Percentiles rank a stretch among this genome's conserved stretches.
Evolutionary conservation across 2,888 invertebrate species (phyloP).

Genomic region (Autographa pulchrina): DNA sequence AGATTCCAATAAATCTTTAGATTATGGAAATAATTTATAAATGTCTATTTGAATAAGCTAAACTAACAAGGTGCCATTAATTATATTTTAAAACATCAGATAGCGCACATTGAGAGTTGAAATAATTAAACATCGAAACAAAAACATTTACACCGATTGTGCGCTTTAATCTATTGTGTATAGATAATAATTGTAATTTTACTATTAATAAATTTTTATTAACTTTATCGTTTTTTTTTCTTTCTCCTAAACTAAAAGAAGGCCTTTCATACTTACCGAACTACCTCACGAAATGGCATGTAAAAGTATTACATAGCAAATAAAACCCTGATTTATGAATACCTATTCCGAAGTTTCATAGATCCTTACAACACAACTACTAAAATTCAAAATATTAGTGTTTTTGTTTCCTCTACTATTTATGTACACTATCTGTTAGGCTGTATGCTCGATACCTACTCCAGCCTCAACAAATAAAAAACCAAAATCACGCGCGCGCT

Average conservation of each 20-base stretch:
- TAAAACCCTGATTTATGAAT: too few species aligned
- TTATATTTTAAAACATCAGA: constrained; percentile 67
- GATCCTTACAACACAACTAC: too few species aligned
- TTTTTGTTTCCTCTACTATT: too few species aligned
- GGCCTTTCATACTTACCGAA: background rate
- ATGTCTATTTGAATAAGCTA: constrained; percentile 55
- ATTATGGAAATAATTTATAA: constrained; percentile 36
- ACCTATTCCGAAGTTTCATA: too few species aligned
- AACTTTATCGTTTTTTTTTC: constrained; percentile 61
- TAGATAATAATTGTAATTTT: constrained; percentile 61
- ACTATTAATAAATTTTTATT: constrained; percentile 75
- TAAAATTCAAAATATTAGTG: too few species aligned
- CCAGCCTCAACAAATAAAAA: too few species aligned
- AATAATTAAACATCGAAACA: background rate
- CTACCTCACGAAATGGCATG: background rate
- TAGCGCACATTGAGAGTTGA: constrained; percentile 17
- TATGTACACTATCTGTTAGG: too few species aligned
- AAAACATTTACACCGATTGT: background rate
- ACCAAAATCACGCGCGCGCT: too few species aligned
- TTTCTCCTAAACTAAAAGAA: constrained; percentile 11
- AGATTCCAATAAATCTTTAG: constrained; percentile 9
- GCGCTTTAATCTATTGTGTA: constrained; percentile 50
- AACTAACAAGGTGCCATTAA: constrained; percentile 83
- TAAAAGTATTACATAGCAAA: too few species aligned
- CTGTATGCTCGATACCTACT: too few species aligned